A percentile compares a stretch with the other conserved stretches of the same genome.
phyloP scores from a whole-genome alignment of 2,888 invertebrate genomes.

The Megamerina dolium region DNA sequence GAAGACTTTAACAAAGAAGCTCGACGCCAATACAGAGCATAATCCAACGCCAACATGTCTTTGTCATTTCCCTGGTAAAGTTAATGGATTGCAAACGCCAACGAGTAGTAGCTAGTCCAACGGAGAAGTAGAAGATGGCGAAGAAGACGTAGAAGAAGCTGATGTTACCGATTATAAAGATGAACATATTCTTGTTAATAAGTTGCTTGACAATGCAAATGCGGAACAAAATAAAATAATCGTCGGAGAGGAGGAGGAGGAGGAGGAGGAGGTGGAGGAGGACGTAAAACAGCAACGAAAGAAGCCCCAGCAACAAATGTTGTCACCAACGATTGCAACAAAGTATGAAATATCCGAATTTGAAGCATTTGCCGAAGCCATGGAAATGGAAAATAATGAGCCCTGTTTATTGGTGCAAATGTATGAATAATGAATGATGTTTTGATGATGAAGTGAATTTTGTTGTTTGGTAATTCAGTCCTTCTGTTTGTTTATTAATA shows the following conservation, averaged over 20 bases:
- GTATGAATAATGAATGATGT: constrained; percentile 13
- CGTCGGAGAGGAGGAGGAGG: background rate
- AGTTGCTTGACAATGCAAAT: background rate
- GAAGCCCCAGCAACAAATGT: too few relatives aligned
- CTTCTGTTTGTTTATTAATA: too few relatives aligned
- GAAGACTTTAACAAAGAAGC: constrained; percentile 45
- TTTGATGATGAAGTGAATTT: too few relatives aligned
- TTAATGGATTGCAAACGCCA: constrained; percentile 38
- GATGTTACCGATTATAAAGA: constrained; percentile 10
- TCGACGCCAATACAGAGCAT: constrained; percentile 37
- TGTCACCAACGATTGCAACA: too few relatives aligned
- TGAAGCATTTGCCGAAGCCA: constrained; percentile 12
- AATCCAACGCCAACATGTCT: constrained; percentile 38
- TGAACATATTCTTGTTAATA: background rate
- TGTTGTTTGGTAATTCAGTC: too few relatives aligned
- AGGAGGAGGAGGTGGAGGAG: constrained; percentile 3
- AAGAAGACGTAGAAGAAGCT: background rate
- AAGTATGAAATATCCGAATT: constrained; percentile 10
- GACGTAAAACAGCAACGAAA: background rate
- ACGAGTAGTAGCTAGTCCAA: constrained; percentile 42
- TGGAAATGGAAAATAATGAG: constrained; percentile 5
- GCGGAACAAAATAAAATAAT: background rate
- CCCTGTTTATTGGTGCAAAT: constrained; percentile 11
- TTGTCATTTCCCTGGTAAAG: constrained; percentile 41
- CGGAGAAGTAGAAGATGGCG: constrained; percentile 12